Evolutionary conservation across 2,113 vertebrate species (phyloP), one percentile per base, ranked within the genome.

Genomic region (Trogon surrucura): DNA sequence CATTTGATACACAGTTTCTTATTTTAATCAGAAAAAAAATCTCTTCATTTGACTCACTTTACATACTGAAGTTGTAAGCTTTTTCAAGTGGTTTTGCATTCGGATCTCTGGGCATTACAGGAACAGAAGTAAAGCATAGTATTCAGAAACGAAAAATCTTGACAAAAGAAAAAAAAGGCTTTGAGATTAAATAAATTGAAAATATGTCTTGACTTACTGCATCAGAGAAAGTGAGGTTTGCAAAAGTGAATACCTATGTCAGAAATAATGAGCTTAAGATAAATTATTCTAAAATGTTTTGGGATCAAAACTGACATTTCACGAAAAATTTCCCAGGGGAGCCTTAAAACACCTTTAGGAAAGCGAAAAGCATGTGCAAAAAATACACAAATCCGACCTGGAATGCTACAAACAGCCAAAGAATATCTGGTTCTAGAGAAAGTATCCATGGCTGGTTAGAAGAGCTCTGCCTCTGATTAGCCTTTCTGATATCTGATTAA

Each of bases 231-330:
- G 78, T 5, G 74, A 91, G 54, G 60, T 70, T 85, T 89, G 71
- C 50, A 50, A 23, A 91, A 85, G 60, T 57, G 51, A 94, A 83
- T n/a, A 66, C 21, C 38, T 70, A 3, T 16, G n/a, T 50, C 57
- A 82, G 66, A 95, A 95, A 88, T 54, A 82, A 58, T 38, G 72
- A 92, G 45, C 41, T 88, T 67, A 75, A 75, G 84, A 92, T 44
- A 94, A 96, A 89, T 19, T 50, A 89, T 80, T 93, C 21, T 62
- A 77, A 92, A 94, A 44, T 3, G 1, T 50, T 90, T 78, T 91
- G 77, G 83, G 80, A 86, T 88, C 47, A 78, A 51, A 86, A 51
- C 67, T 85, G 45, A 69, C 91, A 64, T 62, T 60, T 45, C 67
- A 82, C 12, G 29, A 73, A 80, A 80, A 82, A 48, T 38, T 67